Percentiles rank a stretch among this genome's conserved stretches.
phyloP scores from a whole-genome alignment of 2,797 vertebrate species.

The Selene dorsalis region DNA sequence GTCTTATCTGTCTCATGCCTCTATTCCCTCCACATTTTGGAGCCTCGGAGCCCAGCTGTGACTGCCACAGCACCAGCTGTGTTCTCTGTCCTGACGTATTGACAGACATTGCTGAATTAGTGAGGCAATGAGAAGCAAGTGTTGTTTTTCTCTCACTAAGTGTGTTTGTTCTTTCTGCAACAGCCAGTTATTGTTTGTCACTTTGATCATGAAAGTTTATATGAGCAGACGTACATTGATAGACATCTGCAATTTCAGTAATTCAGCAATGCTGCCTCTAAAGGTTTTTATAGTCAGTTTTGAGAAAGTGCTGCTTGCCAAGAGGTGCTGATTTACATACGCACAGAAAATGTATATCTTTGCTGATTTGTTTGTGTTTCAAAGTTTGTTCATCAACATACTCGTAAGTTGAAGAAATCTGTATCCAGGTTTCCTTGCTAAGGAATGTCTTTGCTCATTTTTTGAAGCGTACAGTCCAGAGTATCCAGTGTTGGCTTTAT shows the following conservation, averaged over 20 bases:
- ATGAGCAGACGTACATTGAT: constrained; percentile 10
- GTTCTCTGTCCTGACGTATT: neutral
- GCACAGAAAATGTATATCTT: neutral
- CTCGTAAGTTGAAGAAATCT: neutral
- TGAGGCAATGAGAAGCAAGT: constrained; percentile 20
- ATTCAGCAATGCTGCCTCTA: neutral
- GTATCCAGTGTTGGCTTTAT: constrained; percentile 9
- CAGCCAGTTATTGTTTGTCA: constrained; percentile 13
- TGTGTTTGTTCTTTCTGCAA: neutral
- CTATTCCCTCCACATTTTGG: neutral
- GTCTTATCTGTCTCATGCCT: neutral
- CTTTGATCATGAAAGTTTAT: constrained; percentile 33
- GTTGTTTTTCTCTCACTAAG: neutral
- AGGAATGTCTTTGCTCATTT: neutral
- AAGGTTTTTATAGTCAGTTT: constrained; percentile 11
- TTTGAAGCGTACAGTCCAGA: constrained; percentile 7
- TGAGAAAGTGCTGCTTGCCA: constrained; percentile 5
- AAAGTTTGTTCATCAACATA: constrained; percentile 8
- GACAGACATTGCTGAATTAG: constrained; percentile 3
- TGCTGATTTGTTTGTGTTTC: constrained; percentile 19
- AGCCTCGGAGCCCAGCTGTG: neutral
- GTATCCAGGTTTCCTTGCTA: neutral
- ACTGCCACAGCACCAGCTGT: neutral
- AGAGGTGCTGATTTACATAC: constrained; percentile 12
- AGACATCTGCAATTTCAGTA: neutral